Percentiles rank a stretch among this genome's conserved stretches.
These are phyloP conservation scores for Todiramphus chloris DNA, from an alignment of 2,113 vertebrate genomes.

Conservation along the genomic window DNA sequence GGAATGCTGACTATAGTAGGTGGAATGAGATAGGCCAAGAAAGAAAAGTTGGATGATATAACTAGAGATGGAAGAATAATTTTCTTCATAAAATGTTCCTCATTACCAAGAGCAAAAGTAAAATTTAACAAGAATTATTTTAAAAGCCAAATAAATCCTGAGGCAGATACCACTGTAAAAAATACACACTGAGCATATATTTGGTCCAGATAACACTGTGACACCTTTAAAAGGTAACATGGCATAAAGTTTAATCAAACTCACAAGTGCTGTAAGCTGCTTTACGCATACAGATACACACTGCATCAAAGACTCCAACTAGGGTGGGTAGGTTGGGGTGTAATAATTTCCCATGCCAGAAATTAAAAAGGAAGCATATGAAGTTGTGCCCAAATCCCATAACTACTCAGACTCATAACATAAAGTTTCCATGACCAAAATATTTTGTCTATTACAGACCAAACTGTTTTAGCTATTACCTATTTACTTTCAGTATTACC, in stretches of 20 bases:
- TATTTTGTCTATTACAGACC: neutral
- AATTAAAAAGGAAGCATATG: neutral
- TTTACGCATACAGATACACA: neutral
- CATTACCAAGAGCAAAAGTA: neutral
- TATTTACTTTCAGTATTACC: neutral
- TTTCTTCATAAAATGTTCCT: neutral
- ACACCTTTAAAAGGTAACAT: neutral
- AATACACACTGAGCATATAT: neutral
- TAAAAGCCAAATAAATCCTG: neutral
- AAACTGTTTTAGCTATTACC: neutral
- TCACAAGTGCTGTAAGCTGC: neutral
- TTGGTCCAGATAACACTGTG: neutral
- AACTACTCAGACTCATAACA: neutral
- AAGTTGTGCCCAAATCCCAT: neutral
- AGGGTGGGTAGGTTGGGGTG: accelerated
- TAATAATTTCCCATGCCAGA: neutral
- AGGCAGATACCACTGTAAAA: neutral
- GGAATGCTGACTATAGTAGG: neutral
- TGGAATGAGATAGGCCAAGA: neutral
- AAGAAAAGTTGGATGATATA: neutral
- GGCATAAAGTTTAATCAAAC: neutral
- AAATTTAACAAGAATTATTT: neutral
- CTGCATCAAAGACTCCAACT: neutral
- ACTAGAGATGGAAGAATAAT: neutral
- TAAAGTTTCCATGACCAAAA: neutral